Evolutionary conservation across 2,888 invertebrate genomes (phyloP).

Genomic region (Ochropacha duplaris): DNA sequence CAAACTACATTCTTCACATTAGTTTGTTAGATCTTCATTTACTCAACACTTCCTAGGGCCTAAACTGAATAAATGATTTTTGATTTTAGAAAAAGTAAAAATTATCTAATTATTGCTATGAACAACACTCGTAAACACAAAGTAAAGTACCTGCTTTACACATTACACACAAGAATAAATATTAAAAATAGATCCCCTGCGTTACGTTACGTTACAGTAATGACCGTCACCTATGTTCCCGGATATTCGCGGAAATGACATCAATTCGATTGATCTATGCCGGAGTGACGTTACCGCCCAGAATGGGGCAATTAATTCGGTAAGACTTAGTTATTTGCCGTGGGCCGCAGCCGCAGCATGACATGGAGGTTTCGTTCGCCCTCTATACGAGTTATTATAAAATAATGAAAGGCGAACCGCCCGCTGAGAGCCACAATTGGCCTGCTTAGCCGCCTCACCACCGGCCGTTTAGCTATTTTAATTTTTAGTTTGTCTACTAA

Average conservation of each 20-base stretch:
- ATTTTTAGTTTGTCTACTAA: constrained; percentile 82
- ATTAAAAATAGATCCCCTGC: too few relatives aligned
- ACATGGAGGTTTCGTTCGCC: constrained; percentile 69
- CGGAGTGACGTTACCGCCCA: constrained; percentile 75
- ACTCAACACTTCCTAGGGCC: too few relatives aligned
- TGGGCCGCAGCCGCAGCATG: constrained; percentile 63
- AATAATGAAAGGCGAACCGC: constrained; percentile 80
- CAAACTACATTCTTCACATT: too few relatives aligned
- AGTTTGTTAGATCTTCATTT: too few relatives aligned
- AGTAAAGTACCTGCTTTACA: too few relatives aligned
- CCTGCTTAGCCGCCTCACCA: constrained; percentile 77
- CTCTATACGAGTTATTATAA: constrained; percentile 79
- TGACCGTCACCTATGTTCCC: neutral
- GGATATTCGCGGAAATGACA: constrained; percentile 48
- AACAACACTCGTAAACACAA: too few relatives aligned
- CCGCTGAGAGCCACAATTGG: constrained; percentile 80
- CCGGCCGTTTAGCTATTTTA: constrained; percentile 80
- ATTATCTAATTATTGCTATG: too few relatives aligned
- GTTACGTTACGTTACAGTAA: too few relatives aligned
- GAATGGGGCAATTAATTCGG: constrained; percentile 76
- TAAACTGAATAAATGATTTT: too few relatives aligned
- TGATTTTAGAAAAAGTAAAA: too few relatives aligned
- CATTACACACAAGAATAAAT: too few relatives aligned
- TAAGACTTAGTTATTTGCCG: constrained; percentile 69
- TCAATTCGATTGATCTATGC: constrained; percentile 39